These are phyloP conservation scores for Parnassius mnemosyne DNA, from an alignment of 2,888 invertebrate species.

Conservation along the genomic window DNA sequence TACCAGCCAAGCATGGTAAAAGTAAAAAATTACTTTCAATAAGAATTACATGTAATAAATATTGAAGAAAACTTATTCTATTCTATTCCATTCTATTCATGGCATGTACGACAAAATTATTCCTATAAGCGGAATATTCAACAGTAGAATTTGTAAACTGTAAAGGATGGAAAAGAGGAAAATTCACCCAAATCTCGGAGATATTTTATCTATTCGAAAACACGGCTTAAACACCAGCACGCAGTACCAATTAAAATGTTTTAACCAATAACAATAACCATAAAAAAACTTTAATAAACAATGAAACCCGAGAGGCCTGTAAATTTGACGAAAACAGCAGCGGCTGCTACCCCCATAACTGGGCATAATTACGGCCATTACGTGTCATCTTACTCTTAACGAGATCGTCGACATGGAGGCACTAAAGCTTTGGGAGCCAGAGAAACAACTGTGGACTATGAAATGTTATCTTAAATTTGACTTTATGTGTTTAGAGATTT, in stretches of 20 bases:
- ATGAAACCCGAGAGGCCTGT: conserved; percentile 56
- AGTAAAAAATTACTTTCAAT: no score
- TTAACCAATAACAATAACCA: conserved; percentile 48
- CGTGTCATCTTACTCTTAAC: conserved; percentile 76
- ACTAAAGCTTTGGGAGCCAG: conserved; percentile 1
- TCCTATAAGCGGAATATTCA: no score
- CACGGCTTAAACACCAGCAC: no score
- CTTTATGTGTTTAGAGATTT: conserved; percentile 11
- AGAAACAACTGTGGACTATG: conserved; percentile 4
- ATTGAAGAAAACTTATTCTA: no score
- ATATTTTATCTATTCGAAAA: no score
- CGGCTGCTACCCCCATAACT: conserved; percentile 52
- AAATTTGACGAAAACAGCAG: conserved; percentile 63
- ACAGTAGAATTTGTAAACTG: no score
- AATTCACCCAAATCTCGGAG: no score
- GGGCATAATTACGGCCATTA: conserved; percentile 73
- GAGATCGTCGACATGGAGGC: conserved; percentile 36
- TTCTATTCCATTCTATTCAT: no score
- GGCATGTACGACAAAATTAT: no score
- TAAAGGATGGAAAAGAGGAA: no score
- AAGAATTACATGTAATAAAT: no score
- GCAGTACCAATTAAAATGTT: conserved; percentile 24
- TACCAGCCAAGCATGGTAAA: no score
- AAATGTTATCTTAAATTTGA: conserved; percentile 16
- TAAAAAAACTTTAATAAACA: conserved; percentile 74